Evolutionary conservation across 2,797 vertebrate genomes (phyloP), one percentile per base, ranked within the genome.

Genomic region (Phyllotis vaccarum): DNA sequence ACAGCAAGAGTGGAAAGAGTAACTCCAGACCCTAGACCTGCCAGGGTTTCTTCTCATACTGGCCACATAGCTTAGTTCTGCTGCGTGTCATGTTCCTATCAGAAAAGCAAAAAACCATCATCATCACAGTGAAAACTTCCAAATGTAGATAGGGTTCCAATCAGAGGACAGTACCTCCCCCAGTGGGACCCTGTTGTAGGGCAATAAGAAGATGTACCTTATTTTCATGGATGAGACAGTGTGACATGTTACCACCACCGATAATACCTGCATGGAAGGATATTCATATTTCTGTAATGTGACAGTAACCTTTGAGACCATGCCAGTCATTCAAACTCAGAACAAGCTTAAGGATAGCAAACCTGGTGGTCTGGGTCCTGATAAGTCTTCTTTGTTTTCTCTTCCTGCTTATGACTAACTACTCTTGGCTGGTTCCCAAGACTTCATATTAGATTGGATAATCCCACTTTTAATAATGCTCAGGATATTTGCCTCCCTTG

Each of bases 391-490:
- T 97, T 97, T 98, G 97, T 97, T 91, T 97, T 82, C 54, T 34
- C 49, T 49, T 95, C 75, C 52, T 97, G 93, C 89, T 97, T 96
- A 95, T 94, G 93, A 96, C 89, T 96, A 91, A 96, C 86, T 97
- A 85, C 24, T 97, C 93, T 97, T 98, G 97, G 97, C 97, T 87
- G 76, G 82, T 89, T 96, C 96, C 97, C 97, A 98, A 97, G 96
- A 95, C 96, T 96, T 93, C 89, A 94, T 95, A 97, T 98, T 97
- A 97, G 97, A 97, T 97, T 97, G 97, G 96, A 94, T 98, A 98
- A 98, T 97, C 97, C 96, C 92, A 95, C 94, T 97, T 97, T 98
- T 97, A 98, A 97, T 98, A 97, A 97, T 97, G 97, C 95, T 97
- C 96, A 89, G 95, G 96, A 96, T 97, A 97, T 97, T 97, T 97